Percentiles rank a stretch among this genome's conserved stretches.
These are phyloP conservation scores for Thamnophis elegans DNA, from an alignment of 2,797 vertebrate genomes.

Conservation along the genomic window DNA sequence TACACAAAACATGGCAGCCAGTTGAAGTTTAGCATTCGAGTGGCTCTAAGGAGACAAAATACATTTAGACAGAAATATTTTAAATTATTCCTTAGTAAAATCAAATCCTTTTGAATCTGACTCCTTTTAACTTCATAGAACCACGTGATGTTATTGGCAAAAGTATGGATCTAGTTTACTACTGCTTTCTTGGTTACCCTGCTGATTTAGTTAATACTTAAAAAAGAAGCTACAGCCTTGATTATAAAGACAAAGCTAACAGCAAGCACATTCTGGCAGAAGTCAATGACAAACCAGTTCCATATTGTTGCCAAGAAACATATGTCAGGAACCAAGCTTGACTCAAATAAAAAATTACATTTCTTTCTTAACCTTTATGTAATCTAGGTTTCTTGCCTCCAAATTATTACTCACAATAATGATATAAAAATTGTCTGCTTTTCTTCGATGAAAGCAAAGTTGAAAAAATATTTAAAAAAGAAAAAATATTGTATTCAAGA, in stretches of 20 bases:
- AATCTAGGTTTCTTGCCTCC: not conserved
- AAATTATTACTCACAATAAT: not conserved
- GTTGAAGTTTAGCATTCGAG: slow-evolving; percentile 94
- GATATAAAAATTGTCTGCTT: not conserved
- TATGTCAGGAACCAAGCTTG: not conserved
- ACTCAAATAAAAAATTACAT: not conserved
- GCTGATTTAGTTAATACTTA: not conserved
- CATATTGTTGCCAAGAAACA: not conserved
- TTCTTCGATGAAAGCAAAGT: not conserved
- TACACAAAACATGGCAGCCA: slow-evolving; percentile 96
- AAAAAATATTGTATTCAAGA: not conserved
- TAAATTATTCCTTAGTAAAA: not conserved
- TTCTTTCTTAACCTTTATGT: not conserved
- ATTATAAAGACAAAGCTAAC: not conserved
- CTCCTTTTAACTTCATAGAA: not conserved
- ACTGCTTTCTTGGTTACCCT: not conserved
- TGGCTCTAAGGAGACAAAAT: slow-evolving; percentile 79
- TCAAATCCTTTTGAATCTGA: not conserved
- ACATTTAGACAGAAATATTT: not conserved
- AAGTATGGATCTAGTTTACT: not conserved
- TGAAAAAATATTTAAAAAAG: not conserved
- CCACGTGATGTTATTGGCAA: not conserved
- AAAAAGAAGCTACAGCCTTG: not conserved
- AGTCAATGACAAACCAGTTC: not conserved
- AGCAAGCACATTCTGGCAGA: not conserved